Evolutionary conservation across 35 echinoderm and acorn worm species (phyloP).

Genomic region (Stichopus chloronotus): DNA sequence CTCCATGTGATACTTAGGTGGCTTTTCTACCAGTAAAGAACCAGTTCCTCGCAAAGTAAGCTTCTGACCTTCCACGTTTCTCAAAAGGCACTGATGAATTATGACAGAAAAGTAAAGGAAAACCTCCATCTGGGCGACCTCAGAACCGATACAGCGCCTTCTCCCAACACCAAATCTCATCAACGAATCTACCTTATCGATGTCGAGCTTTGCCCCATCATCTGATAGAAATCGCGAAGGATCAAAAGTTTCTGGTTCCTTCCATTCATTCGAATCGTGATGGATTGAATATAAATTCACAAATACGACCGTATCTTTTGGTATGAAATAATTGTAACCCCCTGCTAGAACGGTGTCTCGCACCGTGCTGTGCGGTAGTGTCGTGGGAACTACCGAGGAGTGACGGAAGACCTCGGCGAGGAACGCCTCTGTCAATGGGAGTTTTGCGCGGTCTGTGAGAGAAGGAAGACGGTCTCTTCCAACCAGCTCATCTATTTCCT

Average conservation of each 20-base stretch:
- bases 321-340: constrained; percentile 52
- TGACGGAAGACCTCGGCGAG: constrained; percentile 58
- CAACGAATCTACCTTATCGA: constrained; percentile 60
- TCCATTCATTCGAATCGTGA: constrained; percentile 53
- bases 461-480: constrained; percentile 62
- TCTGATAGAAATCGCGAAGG: constrained; percentile 56
- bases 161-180: constrained; percentile 82
- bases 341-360: constrained; percentile 57
- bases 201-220: constrained; percentile 64
- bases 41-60: constrained; percentile 39
- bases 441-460: constrained; percentile 26
- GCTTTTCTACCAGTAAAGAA: constrained; percentile 71
- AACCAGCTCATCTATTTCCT: constrained; percentile 57
- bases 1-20: constrained; percentile 10
- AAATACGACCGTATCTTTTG: constrained; percentile 57
- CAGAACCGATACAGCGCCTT: constrained; percentile 76
- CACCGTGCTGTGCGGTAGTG: constrained; percentile 59
- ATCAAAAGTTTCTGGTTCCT: constrained; percentile 61
- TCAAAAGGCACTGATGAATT: constrained; percentile 80
- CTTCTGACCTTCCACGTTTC: constrained; percentile 37
- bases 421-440: constrained; percentile 64
- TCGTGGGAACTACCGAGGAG: constrained; percentile 24
- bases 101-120: constrained; percentile 77
- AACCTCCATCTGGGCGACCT: constrained; percentile 71
- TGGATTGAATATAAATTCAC: constrained; percentile 64